Base-by-base conservation (phyloP, 2,113 vertebrate species). In the Agapornis roseicollis region DNA sequence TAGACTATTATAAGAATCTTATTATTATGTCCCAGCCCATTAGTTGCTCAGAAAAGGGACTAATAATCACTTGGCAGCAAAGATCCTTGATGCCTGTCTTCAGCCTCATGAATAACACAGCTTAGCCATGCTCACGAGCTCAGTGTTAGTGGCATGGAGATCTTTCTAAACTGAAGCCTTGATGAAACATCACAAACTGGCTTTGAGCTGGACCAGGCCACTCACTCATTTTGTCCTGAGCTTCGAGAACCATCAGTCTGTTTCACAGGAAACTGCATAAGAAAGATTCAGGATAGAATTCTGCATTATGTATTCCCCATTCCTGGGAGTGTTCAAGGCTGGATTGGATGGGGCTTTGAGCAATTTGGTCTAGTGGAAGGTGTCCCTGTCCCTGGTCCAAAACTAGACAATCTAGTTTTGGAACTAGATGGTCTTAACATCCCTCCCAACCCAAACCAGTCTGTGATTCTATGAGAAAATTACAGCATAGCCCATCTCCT, bases 21-120 rank as follows among this genome's bases (percentile, higher is more conserved):
- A 16, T 50, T 55, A 46, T 35, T 76, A 6, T 7, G 4, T 60
- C 47, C 31, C 58, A 83, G 76, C 19, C 80, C 46, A 15, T 68
- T 79, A 76, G 61, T 8, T 82, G 29, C 23, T 82, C 74, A 61
- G 58, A 69, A 90, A 68, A 69, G 37, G 5, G 55, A 39, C 33
- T 17, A 31, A 84, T 74, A 29, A 76, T 16, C 33, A 7, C 29
- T 68, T 60, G 47, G 10, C n/a, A 85, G 18, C 4, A 15, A 50
- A 55, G 10, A 50, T 28, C 17, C 29, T 50, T 37, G 1, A 1
- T 37, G 31, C 8, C 19, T 63, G 60, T 41, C 50, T 81, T 76
- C 25, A 79, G 49, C 11, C 15, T 55, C 52, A 14, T 20, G 14
- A 60, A 23, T 6, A 50, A 19, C 0, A 0, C 0, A 2, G 18